Percentiles rank a stretch among this genome's conserved stretches.
These are phyloP conservation scores for Anthoscopus minutus DNA, from an alignment of 2,113 vertebrate species.

Conservation along the genomic window DNA sequence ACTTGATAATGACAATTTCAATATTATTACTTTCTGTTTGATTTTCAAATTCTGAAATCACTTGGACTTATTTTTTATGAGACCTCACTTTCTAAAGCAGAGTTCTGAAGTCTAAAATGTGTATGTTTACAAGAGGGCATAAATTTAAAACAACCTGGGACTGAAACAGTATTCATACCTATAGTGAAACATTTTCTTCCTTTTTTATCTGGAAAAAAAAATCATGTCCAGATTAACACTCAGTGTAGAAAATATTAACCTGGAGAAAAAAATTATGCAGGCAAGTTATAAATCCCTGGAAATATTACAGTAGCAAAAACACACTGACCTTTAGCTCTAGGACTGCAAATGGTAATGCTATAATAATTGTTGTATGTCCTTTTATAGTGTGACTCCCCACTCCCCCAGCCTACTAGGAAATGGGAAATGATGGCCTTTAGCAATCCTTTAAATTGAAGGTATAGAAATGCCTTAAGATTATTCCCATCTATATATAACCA, in stretches of 20 bases:
- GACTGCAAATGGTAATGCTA: constrained; percentile 58
- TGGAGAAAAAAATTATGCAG: constrained; percentile 5
- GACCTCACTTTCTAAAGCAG: not conserved
- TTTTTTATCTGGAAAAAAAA: not conserved
- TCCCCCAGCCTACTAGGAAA: constrained; percentile 4
- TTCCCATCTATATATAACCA: constrained; percentile 36
- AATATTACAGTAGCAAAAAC: constrained; percentile 56
- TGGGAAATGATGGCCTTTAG: constrained; percentile 61
- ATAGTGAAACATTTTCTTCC: not conserved
- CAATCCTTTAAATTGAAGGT: constrained; percentile 59
- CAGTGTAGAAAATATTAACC: constrained; percentile 17
- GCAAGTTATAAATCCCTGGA: constrained; percentile 45
- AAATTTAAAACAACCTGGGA: not conserved
- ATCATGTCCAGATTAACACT: not conserved
- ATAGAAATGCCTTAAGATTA: constrained; percentile 41
- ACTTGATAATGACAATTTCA: not conserved
- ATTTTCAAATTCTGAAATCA: not conserved
- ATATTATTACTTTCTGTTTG: not conserved
- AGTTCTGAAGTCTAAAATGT: not conserved
- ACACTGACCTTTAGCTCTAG: constrained; percentile 60
- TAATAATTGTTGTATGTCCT: constrained; percentile 65
- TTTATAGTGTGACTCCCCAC: constrained; percentile 39
- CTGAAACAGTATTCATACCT: not conserved
- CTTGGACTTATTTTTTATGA: not conserved
- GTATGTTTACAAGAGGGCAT: not conserved